Percentiles rank a stretch among this genome's conserved stretches.
These are phyloP conservation scores for Cryptosula pallasiana DNA, from an alignment of 2,888 invertebrate genomes.

Conservation along the genomic window DNA sequence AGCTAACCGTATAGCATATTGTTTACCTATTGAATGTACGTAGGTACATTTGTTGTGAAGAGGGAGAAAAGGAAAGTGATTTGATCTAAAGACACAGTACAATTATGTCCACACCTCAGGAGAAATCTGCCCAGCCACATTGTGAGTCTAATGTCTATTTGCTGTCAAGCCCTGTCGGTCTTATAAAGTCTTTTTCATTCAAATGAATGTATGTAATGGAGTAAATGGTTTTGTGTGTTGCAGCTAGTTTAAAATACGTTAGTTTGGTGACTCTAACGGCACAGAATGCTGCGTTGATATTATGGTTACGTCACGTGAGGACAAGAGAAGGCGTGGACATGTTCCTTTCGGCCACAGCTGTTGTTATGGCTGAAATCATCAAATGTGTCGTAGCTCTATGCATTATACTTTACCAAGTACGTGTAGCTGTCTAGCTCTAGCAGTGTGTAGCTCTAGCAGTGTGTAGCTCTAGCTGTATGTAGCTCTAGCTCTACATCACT, in stretches of 20 bases:
- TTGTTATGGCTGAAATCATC: conserved; percentile 46
- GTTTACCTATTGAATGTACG: too few species aligned
- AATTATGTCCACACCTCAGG: background rate
- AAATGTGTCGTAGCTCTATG: conserved; percentile 42
- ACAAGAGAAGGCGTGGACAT: conserved; percentile 34
- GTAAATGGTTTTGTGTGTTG: background rate
- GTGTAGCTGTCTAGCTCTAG: background rate
- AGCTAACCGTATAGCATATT: too few species aligned
- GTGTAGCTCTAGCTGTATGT: too few species aligned
- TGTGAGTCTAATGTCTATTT: background rate
- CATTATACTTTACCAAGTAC: conserved; percentile 29
- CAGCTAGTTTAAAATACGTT: conserved; percentile 28
- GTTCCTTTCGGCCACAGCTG: conserved; percentile 41
- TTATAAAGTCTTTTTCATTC: too few species aligned
- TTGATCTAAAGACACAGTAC: too few species aligned
- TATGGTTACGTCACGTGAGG: conserved; percentile 51
- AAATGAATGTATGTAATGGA: too few species aligned
- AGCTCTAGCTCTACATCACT: too few species aligned
- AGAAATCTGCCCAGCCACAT: background rate
- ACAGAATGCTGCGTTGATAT: conserved; percentile 53
- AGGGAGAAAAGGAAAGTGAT: too few species aligned
- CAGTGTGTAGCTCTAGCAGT: too few species aligned
- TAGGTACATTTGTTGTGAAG: too few species aligned
- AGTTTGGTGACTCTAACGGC: conserved; percentile 51
- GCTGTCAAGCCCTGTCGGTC: too few species aligned